These are phyloP conservation scores for Epistrophe grossulariae DNA, from an alignment of 2,888 invertebrate species.

Conservation along the genomic window DNA sequence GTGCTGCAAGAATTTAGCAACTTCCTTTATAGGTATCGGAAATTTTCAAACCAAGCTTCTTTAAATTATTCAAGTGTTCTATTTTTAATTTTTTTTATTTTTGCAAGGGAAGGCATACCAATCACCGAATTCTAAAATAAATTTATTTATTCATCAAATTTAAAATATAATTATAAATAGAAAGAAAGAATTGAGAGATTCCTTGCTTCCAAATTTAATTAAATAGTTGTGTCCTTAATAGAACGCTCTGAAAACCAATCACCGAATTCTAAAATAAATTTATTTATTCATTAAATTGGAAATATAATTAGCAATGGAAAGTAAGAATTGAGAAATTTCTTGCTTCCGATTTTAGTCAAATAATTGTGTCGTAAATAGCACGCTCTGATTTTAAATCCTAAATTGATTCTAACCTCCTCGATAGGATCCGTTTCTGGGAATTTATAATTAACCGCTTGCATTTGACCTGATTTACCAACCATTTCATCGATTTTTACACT, in stretches of 20 bases:
- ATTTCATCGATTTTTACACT: conserved; percentile 90
- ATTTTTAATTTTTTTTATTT: conserved; percentile 34
- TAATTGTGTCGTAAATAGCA: conserved; percentile 29
- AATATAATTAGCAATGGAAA: conserved; percentile 32
- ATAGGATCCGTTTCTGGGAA: conserved; percentile 86
- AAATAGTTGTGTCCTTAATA: neutral
- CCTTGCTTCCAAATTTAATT: neutral
- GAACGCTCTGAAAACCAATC: conserved; percentile 61
- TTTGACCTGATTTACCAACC: conserved; percentile 84
- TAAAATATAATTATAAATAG: conserved; percentile 27
- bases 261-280: conserved; percentile 53
- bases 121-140: conserved; percentile 61
- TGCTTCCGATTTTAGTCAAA: conserved; percentile 50
- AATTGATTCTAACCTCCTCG: conserved; percentile 84
- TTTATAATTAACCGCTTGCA: conserved; percentile 86
- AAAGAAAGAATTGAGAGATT: conserved; percentile 19
- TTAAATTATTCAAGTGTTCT: conserved; percentile 12
- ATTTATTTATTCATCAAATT: conserved; percentile 22
- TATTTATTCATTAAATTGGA: conserved; percentile 21
- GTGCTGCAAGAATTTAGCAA: neutral
- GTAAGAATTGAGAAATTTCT: conserved; percentile 20
- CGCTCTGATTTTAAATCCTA: conserved; percentile 52
- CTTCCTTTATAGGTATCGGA: neutral
- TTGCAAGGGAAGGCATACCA: conserved; percentile 44
- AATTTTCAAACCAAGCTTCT: conserved; percentile 47